Base-by-base conservation (phyloP, 2,888 invertebrate species). In the Pardosa pseudoannulata region DNA sequence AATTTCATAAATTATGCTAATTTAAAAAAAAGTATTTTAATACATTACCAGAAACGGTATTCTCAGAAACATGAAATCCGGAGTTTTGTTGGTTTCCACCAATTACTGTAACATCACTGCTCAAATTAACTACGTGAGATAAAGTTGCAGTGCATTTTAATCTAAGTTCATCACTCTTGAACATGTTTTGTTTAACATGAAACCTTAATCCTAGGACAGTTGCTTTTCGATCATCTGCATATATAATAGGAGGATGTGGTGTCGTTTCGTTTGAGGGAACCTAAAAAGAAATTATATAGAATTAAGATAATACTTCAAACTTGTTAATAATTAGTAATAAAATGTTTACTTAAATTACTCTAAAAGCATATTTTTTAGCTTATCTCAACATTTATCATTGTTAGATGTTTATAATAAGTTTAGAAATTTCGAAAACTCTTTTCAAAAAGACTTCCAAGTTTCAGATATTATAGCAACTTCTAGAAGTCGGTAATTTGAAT, bases 141-240 rank as follows among this genome's bases (percentile, higher is more conserved):
- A 87, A 39, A 1, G 87, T 87, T 13, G 87, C 78, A 0, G 87
- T 87, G 46, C 87, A 87, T 32, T 87, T 87, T n/a, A 87, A 31
- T 39, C 87, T 31, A 16, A 87, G 32, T 27, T 87, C 82, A 32
- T 87, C 87, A 29, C 87, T 74, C n/a, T 82, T 82, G 46, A 82
- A 87, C 82, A 82, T 78, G 16, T 31, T 73, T 29, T 87, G 87
- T 19, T 78, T 50, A 0, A 87, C 87, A 13, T 76, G 64, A 39
- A 87, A 87, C 0, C 79, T 71, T 11, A 87, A 50, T 6, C 87
- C 87, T 19, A 87, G 65, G 1, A 87, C 80, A 9, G 80, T 56
- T 0, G 87, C 79, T 64, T 74, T 76, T 16, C 80, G 31, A 9
- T 75, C 87, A 11, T 76, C 80, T 27, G 75, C 76, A 32, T 76